Percentiles rank a stretch among this genome's conserved stretches.
Conservation (phyloP, 1,140 invertebrate species). For the honey bee (Apis mellifera) region Amel_HAv3.1 CM009942.2:1245501-1246000, state of each 20-base stretch:
- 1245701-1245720: neutral
- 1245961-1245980: conserved; percentile 11
- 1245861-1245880: conserved; percentile 12
- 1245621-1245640: conserved; percentile 1
- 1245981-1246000: neutral
- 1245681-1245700: conserved; percentile 13
- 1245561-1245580: conserved; percentile 1
- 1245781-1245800: conserved; percentile 23
- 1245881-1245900: conserved; percentile 19
- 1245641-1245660: conserved; percentile 22
- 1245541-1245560: conserved; percentile 9
- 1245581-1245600: conserved; percentile 7
- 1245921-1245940: conserved; percentile 1
- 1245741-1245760: neutral
- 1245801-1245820: conserved; percentile 46
- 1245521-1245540: conserved; percentile 17
- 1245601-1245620: conserved; percentile 46
- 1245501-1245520: conserved; percentile 1
- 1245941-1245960: neutral
- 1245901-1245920: neutral
- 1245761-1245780: conserved; percentile 26
- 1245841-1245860: conserved; percentile 42
- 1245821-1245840: conserved; percentile 35
- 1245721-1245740: neutral
- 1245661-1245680: conserved; percentile 31